phyloP scores from a whole-genome alignment of 1,140 invertebrate species.

The Hylyphantes graminicola region DNA sequence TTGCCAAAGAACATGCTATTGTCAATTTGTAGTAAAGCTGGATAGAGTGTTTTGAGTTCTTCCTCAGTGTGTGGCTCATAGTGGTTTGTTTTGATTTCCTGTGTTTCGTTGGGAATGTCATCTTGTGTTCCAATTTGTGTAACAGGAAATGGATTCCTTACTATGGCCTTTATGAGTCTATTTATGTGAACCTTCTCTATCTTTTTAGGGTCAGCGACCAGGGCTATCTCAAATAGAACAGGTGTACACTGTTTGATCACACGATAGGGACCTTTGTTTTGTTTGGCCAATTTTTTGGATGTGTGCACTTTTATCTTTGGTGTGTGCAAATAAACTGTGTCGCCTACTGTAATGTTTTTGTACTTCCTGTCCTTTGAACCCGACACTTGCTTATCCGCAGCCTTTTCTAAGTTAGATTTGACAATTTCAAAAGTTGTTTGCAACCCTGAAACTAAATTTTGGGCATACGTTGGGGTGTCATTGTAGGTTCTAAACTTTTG shows the following conservation, averaged over 20 bases:
- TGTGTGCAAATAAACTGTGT: background rate
- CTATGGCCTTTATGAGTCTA: background rate
- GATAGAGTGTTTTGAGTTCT: background rate
- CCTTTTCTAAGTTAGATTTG: background rate
- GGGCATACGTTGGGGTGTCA: background rate
- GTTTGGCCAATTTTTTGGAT: background rate
- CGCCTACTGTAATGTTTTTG: background rate
- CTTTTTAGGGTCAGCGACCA: background rate
- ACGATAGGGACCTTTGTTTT: background rate
- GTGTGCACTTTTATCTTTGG: background rate
- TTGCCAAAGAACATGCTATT: too few relatives aligned
- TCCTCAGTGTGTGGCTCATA: background rate
- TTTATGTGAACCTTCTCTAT: background rate
- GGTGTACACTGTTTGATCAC: background rate
- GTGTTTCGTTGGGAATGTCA: background rate
- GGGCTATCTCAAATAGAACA: background rate
- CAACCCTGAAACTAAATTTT: background rate
- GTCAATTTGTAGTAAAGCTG: background rate
- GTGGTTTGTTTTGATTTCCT: background rate
- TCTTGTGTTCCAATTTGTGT: background rate
- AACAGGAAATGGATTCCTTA: background rate
- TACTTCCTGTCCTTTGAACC: background rate
- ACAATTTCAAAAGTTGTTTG: background rate
- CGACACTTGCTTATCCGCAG: background rate
- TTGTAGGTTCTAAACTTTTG: background rate